Conservation (phyloP, 1,140 invertebrate species). For the Tetragonula clypearis region DNA sequence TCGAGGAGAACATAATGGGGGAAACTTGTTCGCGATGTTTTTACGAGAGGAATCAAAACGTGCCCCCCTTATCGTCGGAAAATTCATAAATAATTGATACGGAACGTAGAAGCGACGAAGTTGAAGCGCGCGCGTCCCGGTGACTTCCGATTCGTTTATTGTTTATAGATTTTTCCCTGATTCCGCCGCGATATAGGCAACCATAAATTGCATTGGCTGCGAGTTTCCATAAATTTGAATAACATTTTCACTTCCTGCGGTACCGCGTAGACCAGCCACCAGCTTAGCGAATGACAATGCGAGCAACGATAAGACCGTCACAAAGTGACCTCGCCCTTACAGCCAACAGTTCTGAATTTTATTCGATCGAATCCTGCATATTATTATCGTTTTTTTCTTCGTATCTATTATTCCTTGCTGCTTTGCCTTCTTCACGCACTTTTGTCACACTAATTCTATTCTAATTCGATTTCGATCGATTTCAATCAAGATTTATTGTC, state of each 20-base stretch:
- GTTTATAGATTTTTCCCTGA: conserved; percentile 61
- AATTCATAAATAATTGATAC: conserved; percentile 67
- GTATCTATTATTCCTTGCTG: conserved; percentile 8
- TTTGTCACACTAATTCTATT: background rate
- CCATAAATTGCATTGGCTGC: conserved; percentile 54
- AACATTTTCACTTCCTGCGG: conserved; percentile 65
- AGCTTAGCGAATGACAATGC: background rate
- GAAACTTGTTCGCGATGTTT: background rate
- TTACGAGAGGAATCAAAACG: background rate
- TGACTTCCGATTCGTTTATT: conserved; percentile 62
- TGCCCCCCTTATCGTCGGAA: conserved; percentile 18
- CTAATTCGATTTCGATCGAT: background rate
- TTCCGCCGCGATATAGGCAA: conserved; percentile 48
- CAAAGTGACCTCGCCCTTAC: conserved; percentile 63
- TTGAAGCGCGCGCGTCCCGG: conserved; percentile 23
- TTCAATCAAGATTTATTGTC: background rate
- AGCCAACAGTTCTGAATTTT: conserved; percentile 53
- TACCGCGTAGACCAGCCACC: conserved; percentile 19
- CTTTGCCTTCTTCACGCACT: background rate
- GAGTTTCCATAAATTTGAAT: conserved; percentile 68
- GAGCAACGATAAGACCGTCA: conserved; percentile 9
- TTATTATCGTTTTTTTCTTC: conserved; percentile 28
- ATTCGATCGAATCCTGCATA: conserved; percentile 50
- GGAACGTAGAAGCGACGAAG: background rate
- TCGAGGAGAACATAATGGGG: too few relatives aligned